phyloP scores from a whole-genome alignment of 64 coral and sea anemone genomes.

The Orbicella faveolata region DNA sequence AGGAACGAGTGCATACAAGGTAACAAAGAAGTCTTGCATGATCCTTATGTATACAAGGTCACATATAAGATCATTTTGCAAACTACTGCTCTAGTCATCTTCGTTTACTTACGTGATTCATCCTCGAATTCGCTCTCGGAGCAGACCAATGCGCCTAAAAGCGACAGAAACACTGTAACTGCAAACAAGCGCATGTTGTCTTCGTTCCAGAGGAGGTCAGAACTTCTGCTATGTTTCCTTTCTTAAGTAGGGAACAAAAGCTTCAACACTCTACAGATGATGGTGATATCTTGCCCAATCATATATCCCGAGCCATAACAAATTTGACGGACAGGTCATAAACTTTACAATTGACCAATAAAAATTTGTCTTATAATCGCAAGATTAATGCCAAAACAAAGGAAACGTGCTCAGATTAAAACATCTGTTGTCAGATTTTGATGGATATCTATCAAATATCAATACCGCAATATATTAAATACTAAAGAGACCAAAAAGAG shows the following conservation, averaged over 20 bases:
- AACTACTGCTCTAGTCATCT: neutral
- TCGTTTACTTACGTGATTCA: neutral
- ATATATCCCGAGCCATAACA: neutral
- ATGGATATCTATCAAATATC: no score
- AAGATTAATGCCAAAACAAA: neutral
- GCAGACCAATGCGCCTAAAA: neutral
- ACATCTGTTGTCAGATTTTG: neutral
- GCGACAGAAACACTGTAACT: neutral
- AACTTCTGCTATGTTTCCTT: neutral
- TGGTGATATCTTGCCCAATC: neutral
- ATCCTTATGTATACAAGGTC: neutral
- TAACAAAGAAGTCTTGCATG: neutral
- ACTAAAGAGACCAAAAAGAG: no score
- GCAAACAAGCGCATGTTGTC: neutral
- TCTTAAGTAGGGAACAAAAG: neutral
- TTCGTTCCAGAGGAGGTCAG: neutral
- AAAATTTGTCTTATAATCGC: neutral
- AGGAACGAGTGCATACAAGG: neutral
- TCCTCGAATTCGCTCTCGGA: neutral
- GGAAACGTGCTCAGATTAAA: neutral
- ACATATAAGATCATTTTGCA: neutral
- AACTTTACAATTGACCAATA: neutral
- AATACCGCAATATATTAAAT: no score
- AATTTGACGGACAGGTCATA: neutral
- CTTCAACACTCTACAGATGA: no score